Conservation (phyloP, 2,888 invertebrate species). For the Nineta flava region DNA sequence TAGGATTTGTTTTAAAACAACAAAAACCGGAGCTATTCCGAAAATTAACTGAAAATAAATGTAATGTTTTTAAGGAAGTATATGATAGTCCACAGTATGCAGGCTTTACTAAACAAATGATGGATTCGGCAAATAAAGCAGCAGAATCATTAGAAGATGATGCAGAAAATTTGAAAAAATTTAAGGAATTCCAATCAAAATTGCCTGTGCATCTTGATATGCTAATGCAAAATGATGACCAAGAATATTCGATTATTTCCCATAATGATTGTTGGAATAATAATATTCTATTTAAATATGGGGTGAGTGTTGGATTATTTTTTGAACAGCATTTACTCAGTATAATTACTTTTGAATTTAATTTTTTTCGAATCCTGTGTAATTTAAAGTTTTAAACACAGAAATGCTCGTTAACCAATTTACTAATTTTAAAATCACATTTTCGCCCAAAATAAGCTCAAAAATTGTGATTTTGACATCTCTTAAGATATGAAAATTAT, state of each 20-base stretch:
- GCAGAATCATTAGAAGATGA: background rate
- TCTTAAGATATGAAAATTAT: no score
- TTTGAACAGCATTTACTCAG: no score
- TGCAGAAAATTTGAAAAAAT: background rate
- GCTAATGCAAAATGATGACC: background rate
- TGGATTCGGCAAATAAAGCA: background rate
- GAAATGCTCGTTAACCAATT: no score
- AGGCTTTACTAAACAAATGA: background rate
- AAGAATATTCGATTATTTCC: constrained; percentile 12
- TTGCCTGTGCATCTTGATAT: background rate
- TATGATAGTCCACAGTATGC: no score
- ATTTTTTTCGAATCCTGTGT: no score
- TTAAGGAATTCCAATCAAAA: background rate
- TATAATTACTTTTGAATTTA: no score
- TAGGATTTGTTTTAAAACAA: constrained; percentile 2
- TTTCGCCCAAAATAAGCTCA: no score
- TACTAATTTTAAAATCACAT: no score
- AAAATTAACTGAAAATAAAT: background rate
- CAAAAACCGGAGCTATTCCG: background rate
- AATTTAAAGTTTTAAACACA: no score
- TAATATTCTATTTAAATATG: constrained; percentile 20
- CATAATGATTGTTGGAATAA: constrained; percentile 22
- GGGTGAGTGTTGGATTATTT: constrained; percentile 12
- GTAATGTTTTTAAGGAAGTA: background rate
- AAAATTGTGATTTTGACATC: no score